Conservation (phyloP, 2,888 invertebrate genomes). For the Drosophila imparisetae region DNA sequence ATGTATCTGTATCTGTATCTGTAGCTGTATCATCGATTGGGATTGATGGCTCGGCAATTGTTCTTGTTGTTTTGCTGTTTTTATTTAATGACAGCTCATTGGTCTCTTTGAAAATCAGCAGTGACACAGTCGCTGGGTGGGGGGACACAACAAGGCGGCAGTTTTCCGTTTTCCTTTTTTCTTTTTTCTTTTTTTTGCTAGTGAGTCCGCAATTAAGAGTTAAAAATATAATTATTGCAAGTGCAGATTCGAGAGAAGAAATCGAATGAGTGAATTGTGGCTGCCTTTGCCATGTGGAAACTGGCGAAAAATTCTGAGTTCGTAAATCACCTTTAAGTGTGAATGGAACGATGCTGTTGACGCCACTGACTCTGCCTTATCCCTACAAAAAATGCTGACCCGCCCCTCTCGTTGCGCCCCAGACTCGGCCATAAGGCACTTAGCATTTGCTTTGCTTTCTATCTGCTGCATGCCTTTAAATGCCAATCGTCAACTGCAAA, state of each 20-base stretch:
- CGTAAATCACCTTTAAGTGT: constrained; percentile 84
- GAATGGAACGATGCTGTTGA: constrained; percentile 78
- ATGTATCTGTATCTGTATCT: constrained; percentile 26
- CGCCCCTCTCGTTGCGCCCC: constrained; percentile 3
- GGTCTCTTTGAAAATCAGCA: constrained; percentile 73
- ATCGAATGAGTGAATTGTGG: not conserved
- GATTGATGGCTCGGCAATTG: constrained; percentile 80
- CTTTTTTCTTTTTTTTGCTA: constrained; percentile 13
- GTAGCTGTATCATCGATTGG: constrained; percentile 72
- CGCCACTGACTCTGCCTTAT: constrained; percentile 24
- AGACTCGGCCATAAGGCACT: constrained; percentile 20
- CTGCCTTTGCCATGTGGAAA: constrained; percentile 1
- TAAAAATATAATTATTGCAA: constrained; percentile 83
- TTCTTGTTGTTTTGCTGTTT: constrained; percentile 68
- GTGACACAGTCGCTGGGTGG: constrained; percentile 15
- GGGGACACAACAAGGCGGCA: not conserved
- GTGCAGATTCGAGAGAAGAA: constrained; percentile 13
- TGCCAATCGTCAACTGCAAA: constrained; percentile 39
- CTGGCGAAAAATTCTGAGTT: constrained; percentile 53
- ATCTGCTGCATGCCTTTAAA: constrained; percentile 50
- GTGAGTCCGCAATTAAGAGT: constrained; percentile 82
- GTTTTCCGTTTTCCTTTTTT: not conserved
- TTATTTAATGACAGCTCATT: constrained; percentile 83
- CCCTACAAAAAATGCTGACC: constrained; percentile 21
- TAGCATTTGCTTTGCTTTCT: constrained; percentile 39